Conservation (phyloP, 2,797 vertebrate species). For the Pangasius macronema region DNA sequence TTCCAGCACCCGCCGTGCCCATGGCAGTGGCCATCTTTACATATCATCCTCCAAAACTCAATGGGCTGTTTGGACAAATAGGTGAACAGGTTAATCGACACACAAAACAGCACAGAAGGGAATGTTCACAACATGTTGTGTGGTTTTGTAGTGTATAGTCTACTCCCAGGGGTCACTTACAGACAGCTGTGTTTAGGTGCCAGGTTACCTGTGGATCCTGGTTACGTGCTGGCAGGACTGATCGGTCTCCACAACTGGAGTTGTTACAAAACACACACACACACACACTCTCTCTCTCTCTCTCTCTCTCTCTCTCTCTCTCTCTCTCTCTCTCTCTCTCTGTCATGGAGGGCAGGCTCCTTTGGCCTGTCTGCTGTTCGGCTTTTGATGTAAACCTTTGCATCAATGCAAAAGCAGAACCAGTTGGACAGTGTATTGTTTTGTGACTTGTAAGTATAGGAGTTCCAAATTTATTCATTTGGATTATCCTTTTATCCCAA, state of each 20-base stretch:
- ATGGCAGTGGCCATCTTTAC: conserved; percentile 61
- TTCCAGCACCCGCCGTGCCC: conserved; percentile 71
- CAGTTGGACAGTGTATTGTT: not conserved
- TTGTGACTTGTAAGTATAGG: not conserved
- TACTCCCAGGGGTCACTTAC: not conserved
- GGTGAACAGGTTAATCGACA: not conserved
- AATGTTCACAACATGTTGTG: conserved; percentile 1
- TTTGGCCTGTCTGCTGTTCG: conserved; percentile 15
- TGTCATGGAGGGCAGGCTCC: conserved; percentile 31
- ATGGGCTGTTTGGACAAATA: not conserved
- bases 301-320: too few species aligned
- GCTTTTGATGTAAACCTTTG: not conserved
- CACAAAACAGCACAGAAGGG: not conserved
- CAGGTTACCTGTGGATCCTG: not conserved
- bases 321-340: too few species aligned
- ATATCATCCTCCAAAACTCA: conserved; percentile 14
- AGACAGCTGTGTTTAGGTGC: not conserved
- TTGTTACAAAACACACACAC: conserved; percentile 44
- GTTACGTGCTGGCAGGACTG: conserved; percentile 38
- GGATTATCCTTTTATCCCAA: not conserved
- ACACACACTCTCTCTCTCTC: not conserved
- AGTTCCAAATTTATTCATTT: not conserved
- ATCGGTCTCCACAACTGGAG: conserved; percentile 45
- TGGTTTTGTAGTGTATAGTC: not conserved
- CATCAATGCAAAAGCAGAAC: not conserved